Base-by-base conservation (phyloP, 2,113 vertebrate genomes). In the Sigmodon hispidus region DNA sequence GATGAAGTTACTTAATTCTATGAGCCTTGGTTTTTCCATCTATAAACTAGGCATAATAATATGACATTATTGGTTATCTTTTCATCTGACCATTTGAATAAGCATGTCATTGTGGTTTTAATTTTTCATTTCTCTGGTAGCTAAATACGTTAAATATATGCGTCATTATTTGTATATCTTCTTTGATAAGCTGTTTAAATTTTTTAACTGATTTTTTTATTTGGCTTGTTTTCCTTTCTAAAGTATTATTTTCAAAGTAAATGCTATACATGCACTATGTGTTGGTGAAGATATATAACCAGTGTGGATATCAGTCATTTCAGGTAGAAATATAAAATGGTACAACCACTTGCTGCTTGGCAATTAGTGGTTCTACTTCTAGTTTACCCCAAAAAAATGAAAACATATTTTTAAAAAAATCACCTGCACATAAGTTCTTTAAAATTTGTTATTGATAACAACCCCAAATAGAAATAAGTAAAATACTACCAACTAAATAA, bases 191-290 rank as follows among this genome's bases (percentile, higher is more conserved):
- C 22, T n/a, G 34, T 80, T 80, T 77, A 22, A 55, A 50, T 4
- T 76, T 31, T 76, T 77, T 80, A 50, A 50, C 24, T 79, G 34
- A n/a, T 40, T 72, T 72, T 69, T 72, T 36, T 17, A 36, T 16
- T 80, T 57, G 77, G 9, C 34, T 80, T n/a, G 11, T 72, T 91
- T 26, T 0, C 85, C 26, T 19, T 90, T 88, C 79, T 79, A 52
- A 79, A 67, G 11, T 76, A 59, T 52, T 94, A 1, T 69, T 90
- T 91, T 94, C 76, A 69, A 95, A 90, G 61, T 87, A 77, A 92
- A 77, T 87, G 91, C 73, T 86, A 5, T 21, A 29, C 19, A 89
- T 45, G 36, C 29, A 83, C 12, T 72, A 76, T 65, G 29, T 79
- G 29, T 45, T 77, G 1, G 26, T 80, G n/a, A 84, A 26, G 31